Evolutionary conservation across 1,140 invertebrate genomes (phyloP).

Genomic region (Choristoneura fumiferana): DNA sequence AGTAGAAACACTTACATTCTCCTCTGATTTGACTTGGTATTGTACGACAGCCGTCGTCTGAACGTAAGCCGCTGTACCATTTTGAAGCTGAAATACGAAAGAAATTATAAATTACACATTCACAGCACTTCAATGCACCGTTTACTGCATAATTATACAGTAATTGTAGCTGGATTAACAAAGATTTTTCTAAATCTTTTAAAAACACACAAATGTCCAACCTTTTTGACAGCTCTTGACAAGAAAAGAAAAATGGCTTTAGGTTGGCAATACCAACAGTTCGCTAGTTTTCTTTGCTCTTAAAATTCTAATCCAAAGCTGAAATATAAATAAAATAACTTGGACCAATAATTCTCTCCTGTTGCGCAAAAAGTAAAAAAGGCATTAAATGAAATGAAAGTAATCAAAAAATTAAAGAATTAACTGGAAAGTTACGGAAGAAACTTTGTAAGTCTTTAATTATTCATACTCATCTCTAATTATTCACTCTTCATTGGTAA

Average conservation of each 20-base stretch:
- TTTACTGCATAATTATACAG: slow-evolving; percentile 28
- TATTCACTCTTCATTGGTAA: too few species aligned
- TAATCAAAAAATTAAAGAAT: too few species aligned
- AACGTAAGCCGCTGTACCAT: slow-evolving; percentile 98
- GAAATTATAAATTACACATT: slow-evolving; percentile 47
- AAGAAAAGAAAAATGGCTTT: slow-evolving; percentile 65
- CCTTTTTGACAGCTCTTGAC: slow-evolving; percentile 75
- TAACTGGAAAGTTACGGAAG: too few species aligned
- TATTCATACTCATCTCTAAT: too few species aligned
- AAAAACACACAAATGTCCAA: slow-evolving; percentile 54
- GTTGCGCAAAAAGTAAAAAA: too few species aligned
- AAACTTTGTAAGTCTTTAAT: too few species aligned
- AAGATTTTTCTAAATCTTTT: slow-evolving; percentile 56
- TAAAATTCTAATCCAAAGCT: too few species aligned
- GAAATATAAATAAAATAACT: too few species aligned
- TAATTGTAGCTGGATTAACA: slow-evolving; percentile 28
- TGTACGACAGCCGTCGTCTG: slow-evolving; percentile 96
- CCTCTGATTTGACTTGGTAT: slow-evolving; percentile 97
- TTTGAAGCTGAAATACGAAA: slow-evolving; percentile 73
- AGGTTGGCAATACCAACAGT: slow-evolving; percentile 46
- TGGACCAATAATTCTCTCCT: too few species aligned
- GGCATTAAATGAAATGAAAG: not conserved
- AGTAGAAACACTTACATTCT: slow-evolving; percentile 88
- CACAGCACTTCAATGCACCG: slow-evolving; percentile 44
- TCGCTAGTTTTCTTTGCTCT: not conserved